phyloP scores from a whole-genome alignment of 2,797 vertebrate species.

The Pangasius larnaudii region DNA sequence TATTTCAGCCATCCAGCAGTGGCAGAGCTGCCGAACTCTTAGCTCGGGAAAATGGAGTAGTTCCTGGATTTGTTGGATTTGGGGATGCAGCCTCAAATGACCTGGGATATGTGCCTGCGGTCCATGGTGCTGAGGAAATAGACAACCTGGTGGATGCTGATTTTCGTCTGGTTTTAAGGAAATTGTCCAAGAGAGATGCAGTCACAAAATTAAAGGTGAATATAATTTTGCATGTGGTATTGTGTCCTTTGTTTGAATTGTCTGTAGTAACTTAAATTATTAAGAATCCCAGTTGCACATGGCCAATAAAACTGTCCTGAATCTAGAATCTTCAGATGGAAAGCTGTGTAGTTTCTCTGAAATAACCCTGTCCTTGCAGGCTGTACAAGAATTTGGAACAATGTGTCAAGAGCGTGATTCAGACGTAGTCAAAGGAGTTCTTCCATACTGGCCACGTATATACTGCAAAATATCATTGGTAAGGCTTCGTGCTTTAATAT shows the following conservation, averaged over 20 bases:
- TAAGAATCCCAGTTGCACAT: neutral
- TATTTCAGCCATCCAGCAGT: slow-evolving; percentile 90
- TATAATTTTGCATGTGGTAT: neutral
- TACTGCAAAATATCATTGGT: slow-evolving; percentile 97
- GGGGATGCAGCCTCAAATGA: slow-evolving; percentile 82
- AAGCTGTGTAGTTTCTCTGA: neutral
- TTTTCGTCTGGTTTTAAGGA: slow-evolving; percentile 93
- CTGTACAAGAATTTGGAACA: slow-evolving; percentile 93
- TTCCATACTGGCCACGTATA: slow-evolving; percentile 97
- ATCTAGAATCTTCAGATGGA: neutral
- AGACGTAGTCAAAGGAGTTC: slow-evolving; percentile 91
- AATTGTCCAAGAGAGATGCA: slow-evolving; percentile 92
- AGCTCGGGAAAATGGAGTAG: slow-evolving; percentile 88
- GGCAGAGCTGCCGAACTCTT: slow-evolving; percentile 92
- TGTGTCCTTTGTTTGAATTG: neutral
- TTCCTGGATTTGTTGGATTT: slow-evolving; percentile 95
- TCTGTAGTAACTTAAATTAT: neutral
- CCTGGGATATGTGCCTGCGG: slow-evolving; percentile 90
- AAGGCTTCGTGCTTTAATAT: slow-evolving; percentile 54
- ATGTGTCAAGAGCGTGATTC: slow-evolving; percentile 94
- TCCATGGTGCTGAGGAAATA: slow-evolving; percentile 94
- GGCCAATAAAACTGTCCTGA: neutral
- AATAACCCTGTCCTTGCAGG: slow-evolving; percentile 71
- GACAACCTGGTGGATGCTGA: slow-evolving; percentile 94
- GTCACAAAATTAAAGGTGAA: slow-evolving; percentile 92